A percentile compares a stretch with the other conserved stretches of the same genome.
Evolutionary conservation across 1,140 invertebrate species (phyloP).

Genomic region (Elymnias hypermnestra): DNA sequence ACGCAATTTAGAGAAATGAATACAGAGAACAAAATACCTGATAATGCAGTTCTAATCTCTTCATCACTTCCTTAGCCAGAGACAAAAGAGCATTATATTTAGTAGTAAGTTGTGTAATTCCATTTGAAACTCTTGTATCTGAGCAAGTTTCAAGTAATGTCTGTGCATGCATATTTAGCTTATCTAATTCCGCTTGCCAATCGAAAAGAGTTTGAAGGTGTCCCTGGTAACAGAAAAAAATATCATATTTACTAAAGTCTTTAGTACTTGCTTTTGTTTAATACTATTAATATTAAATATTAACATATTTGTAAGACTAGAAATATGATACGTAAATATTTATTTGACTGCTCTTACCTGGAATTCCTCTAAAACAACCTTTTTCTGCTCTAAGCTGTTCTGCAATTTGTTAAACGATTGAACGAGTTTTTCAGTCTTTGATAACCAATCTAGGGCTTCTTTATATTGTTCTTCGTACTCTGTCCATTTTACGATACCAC

Average conservation of each 20-base stretch:
- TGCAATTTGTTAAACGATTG: constrained; percentile 94
- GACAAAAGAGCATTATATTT: constrained; percentile 96
- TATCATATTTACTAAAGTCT: too few species aligned
- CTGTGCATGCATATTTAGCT: constrained; percentile 94
- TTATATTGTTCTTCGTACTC: constrained; percentile 96
- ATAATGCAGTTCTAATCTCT: constrained; percentile 91
- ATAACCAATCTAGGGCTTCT: constrained; percentile 92
- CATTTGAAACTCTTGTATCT: constrained; percentile 95
- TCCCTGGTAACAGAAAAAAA: constrained; percentile 57
- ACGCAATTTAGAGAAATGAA: too few species aligned
- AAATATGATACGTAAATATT: too few species aligned
- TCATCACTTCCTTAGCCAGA: constrained; percentile 94
- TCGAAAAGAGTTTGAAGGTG: constrained; percentile 94
- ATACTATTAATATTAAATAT: not conserved
- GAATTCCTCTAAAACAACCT: constrained; percentile 92
- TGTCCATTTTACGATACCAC: constrained; percentile 95
- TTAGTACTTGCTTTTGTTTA: too few species aligned
- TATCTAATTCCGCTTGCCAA: constrained; percentile 94
- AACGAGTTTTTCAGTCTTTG: constrained; percentile 89
- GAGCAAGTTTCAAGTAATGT: constrained; percentile 92
- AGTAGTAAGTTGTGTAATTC: constrained; percentile 94
- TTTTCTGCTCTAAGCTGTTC: constrained; percentile 92
- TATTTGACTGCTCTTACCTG: constrained; percentile 79
- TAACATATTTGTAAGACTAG: too few species aligned
- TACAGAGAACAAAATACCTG: constrained; percentile 79